These are phyloP conservation scores for Clarias macrocephalus DNA, from an alignment of 2,113 vertebrate species.

Conservation along the genomic window DNA sequence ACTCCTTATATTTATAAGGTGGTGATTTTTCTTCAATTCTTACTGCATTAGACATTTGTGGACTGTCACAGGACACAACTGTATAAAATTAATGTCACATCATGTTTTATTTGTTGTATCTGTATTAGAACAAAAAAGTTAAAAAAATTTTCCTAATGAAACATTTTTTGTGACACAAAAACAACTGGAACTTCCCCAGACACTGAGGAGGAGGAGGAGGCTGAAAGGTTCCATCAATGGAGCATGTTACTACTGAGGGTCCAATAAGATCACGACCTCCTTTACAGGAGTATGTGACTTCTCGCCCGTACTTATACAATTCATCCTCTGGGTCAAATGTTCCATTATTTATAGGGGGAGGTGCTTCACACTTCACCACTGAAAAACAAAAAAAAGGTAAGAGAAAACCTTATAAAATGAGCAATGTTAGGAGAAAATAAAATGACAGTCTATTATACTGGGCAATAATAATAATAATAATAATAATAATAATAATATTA, in stretches of 20 bases:
- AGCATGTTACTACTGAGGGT: background rate
- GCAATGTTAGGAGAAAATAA: no score
- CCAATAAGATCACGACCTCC: background rate
- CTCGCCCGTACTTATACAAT: rapidly evolving
- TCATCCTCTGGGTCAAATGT: rapidly evolving
- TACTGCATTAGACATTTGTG: rapidly evolving
- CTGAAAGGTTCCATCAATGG: constrained; percentile 1
- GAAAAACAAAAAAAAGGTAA: constrained; percentile 11
- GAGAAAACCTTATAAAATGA: no score
- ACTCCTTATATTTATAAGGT: background rate
- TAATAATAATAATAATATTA: no score
- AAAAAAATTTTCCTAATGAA: background rate
- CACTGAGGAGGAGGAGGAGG: constrained; percentile 58
- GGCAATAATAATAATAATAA: no score
- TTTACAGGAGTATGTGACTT: constrained; percentile 26
- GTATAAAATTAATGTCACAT: background rate
- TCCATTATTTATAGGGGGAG: rapidly evolving
- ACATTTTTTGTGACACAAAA: background rate
- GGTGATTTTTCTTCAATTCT: background rate
- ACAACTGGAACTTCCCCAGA: constrained; percentile 53
- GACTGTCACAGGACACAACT: constrained; percentile 32
- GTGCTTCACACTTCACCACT: constrained; percentile 50
- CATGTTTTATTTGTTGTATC: background rate
- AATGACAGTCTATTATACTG: no score
- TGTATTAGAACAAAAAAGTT: background rate